phyloP scores from a whole-genome alignment of 2,797 vertebrate species.

The Masticophis lateralis region DNA sequence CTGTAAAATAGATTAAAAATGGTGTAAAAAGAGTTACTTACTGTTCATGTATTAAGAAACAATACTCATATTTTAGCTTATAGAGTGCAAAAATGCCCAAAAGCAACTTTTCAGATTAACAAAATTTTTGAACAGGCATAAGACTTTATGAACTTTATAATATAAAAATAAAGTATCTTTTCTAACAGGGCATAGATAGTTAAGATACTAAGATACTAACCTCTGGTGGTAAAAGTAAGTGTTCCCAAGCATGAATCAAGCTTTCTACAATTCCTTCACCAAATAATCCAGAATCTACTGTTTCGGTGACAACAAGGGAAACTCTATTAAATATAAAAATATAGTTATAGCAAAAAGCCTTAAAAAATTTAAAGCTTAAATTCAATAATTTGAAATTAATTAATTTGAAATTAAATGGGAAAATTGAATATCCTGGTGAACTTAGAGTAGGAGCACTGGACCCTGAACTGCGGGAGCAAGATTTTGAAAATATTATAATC shows the following conservation, averaged over 20 bases:
- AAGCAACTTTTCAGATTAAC: neutral
- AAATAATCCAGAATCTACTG: slow-evolving; percentile 95
- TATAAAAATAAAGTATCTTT: neutral
- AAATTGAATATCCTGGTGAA: no score
- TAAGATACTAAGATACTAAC: slow-evolving; percentile 62
- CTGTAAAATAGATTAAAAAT: slow-evolving; percentile 58
- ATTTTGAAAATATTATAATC: no score
- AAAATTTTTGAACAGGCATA: neutral
- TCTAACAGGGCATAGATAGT: neutral
- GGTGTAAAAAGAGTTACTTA: neutral
- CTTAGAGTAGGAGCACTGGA: no score
- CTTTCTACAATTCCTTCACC: slow-evolving; percentile 98
- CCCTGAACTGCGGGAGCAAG: no score
- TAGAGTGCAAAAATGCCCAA: neutral
- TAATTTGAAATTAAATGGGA: no score
- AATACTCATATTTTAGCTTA: neutral
- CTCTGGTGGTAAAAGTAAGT: slow-evolving; percentile 90
- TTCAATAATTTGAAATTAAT: neutral
- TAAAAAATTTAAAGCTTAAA: neutral
- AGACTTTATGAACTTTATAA: neutral
- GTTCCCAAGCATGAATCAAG: slow-evolving; percentile 95
- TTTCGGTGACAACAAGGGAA: slow-evolving; percentile 98
- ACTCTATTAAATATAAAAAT: slow-evolving; percentile 75
- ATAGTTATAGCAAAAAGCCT: neutral
- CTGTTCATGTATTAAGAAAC: neutral